A percentile compares a stretch with the other conserved stretches of the same genome.
phyloP scores from a whole-genome alignment of 2,797 vertebrate genomes.

The Lemur catta region DNA sequence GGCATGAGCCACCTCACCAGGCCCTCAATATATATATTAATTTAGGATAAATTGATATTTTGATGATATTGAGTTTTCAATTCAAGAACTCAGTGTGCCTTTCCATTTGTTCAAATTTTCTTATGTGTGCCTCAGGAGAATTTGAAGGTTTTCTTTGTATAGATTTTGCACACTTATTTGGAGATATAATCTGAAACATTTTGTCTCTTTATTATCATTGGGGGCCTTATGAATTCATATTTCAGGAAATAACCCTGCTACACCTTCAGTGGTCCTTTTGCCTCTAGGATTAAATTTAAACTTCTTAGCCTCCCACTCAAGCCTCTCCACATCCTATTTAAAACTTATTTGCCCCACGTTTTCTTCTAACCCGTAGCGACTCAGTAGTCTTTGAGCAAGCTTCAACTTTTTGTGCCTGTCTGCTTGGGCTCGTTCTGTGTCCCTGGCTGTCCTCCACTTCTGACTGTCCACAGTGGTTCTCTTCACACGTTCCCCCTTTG shows the following conservation, averaged over 20 bases:
- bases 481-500: not conserved
- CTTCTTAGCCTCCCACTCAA: not conserved
- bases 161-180: not conserved
- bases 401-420: not conserved
- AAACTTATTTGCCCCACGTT: not conserved
- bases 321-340: not conserved
- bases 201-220: not conserved
- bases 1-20: too few relatives aligned
- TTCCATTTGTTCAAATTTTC: not conserved
- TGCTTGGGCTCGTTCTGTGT: not conserved
- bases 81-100: not conserved
- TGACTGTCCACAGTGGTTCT: not conserved
- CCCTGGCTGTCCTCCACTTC: not conserved
- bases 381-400: not conserved
- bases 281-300: conserved; percentile 29
- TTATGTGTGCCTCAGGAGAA: not conserved
- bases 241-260: not conserved
- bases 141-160: not conserved
- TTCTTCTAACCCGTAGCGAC: not conserved
- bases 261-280: not conserved
- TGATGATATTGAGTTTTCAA: not conserved
- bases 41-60: not conserved
- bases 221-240: not conserved
- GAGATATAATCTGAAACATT: not conserved
- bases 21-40: not conserved